phyloP scores from a whole-genome alignment of 2,888 invertebrate genomes.

The Mimas tiliae region DNA sequence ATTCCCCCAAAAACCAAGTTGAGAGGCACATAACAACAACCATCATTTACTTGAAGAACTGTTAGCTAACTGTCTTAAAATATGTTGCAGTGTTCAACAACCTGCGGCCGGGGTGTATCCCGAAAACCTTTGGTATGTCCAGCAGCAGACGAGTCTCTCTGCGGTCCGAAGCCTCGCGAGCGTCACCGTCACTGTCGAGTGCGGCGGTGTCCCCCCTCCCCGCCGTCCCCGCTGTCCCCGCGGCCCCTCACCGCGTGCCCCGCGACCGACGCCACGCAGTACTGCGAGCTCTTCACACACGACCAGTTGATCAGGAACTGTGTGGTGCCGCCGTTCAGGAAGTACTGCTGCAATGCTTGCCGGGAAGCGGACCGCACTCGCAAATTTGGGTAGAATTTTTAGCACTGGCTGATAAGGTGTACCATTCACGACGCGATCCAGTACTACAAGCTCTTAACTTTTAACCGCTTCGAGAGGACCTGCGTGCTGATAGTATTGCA shows the following conservation, averaged over 20 bases:
- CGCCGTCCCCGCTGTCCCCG: conserved; percentile 37
- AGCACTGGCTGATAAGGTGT: neutral
- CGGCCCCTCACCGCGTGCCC: conserved; percentile 53
- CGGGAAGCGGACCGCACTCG: conserved; percentile 46
- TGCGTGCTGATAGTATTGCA: neutral
- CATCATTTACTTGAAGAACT: neutral
- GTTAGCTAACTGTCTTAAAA: neutral
- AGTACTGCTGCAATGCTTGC: conserved; percentile 86
- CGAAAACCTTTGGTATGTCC: conserved; percentile 82
- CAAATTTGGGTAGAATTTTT: conserved; percentile 37
- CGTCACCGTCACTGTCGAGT: conserved; percentile 82
- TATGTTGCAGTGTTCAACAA: conserved; percentile 85
- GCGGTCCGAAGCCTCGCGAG: conserved; percentile 81
- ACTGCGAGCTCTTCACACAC: conserved; percentile 73
- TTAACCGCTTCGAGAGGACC: neutral
- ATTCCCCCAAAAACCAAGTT: no score
- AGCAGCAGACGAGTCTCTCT: conserved; percentile 74
- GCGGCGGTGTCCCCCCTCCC: conserved; percentile 53
- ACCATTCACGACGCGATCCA: neutral
- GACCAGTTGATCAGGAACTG: conserved; percentile 82
- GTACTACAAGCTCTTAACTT: neutral
- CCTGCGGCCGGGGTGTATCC: conserved; percentile 85
- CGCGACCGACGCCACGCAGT: conserved; percentile 69
- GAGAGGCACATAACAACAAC: no score
- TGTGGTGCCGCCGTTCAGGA: conserved; percentile 81